These are phyloP conservation scores for Psammodynastes pulverulentus DNA, from an alignment of 2,113 vertebrate genomes.

Conservation along the genomic window DNA sequence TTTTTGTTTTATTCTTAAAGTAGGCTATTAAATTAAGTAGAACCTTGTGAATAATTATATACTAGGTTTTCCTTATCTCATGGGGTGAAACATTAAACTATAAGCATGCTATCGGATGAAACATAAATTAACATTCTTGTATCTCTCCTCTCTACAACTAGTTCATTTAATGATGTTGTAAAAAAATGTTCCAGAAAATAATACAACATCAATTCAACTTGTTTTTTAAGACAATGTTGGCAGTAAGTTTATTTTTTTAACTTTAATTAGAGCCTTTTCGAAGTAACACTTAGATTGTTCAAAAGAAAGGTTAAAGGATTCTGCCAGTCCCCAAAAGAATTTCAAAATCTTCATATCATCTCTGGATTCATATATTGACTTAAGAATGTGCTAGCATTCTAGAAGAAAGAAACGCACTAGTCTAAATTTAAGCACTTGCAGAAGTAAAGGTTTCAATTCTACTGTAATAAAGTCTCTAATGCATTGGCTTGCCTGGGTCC, in stretches of 20 bases:
- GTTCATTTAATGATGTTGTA: neutral
- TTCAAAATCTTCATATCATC: neutral
- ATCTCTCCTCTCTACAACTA: neutral
- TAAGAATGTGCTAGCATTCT: neutral
- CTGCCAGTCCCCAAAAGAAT: neutral
- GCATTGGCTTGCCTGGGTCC: neutral
- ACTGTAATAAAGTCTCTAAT: neutral
- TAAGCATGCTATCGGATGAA: neutral
- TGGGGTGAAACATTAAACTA: neutral
- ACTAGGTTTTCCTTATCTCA: neutral
- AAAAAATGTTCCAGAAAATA: neutral
- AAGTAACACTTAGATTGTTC: neutral
- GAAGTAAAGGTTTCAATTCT: neutral
- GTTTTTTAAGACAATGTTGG: neutral
- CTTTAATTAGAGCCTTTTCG: neutral
- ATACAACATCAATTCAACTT: neutral
- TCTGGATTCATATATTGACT: neutral
- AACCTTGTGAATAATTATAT: conserved; percentile 3
- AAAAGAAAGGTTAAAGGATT: neutral
- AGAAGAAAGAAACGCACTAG: neutral
- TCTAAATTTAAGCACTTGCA: neutral
- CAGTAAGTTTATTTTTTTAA: neutral
- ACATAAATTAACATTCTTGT: neutral
- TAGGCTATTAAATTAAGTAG: neutral
- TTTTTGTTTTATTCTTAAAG: neutral